Evolutionary conservation across 2,797 vertebrate species (phyloP).

Genomic region (Xenentodon cancila): DNA sequence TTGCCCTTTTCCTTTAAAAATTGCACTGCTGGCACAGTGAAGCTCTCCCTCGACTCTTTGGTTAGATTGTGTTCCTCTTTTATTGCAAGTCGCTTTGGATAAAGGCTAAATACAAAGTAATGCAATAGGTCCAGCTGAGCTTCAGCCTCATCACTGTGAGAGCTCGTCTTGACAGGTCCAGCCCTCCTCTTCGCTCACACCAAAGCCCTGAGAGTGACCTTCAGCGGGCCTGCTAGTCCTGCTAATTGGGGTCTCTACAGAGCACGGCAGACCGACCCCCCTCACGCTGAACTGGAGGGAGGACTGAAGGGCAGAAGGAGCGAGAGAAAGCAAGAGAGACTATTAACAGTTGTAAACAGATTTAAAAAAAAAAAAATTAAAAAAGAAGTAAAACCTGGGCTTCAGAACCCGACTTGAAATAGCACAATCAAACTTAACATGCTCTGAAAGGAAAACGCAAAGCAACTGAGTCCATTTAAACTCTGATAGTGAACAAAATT

Average conservation of each 20-base stretch:
- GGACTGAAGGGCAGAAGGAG: constrained; percentile 30
- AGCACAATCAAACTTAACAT: too few species aligned
- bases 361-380: constrained; percentile 3
- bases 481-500: too few species aligned
- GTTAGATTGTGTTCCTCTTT: too few species aligned
- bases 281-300: constrained; percentile 29
- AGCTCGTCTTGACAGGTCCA: constrained; percentile 34
- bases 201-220: constrained; percentile 71
- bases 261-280: constrained; percentile 39
- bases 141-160: constrained; percentile 31
- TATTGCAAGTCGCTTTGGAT: too few species aligned
- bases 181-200: constrained; percentile 57
- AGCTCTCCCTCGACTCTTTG: too few species aligned
- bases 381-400: background rate
- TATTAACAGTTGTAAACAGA: constrained; percentile 22
- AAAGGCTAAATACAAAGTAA: too few species aligned
- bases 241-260: constrained; percentile 78
- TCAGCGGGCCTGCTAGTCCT: constrained; percentile 66
- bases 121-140: constrained; percentile 16
- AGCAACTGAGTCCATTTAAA: too few species aligned
- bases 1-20: too few species aligned
- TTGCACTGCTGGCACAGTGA: too few species aligned
- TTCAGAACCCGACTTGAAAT: too few species aligned
- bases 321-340: constrained; percentile 22
- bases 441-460: too few species aligned